Base-by-base conservation (phyloP, 1,140 invertebrate genomes). In the Reticulitermes speratus region DNA sequence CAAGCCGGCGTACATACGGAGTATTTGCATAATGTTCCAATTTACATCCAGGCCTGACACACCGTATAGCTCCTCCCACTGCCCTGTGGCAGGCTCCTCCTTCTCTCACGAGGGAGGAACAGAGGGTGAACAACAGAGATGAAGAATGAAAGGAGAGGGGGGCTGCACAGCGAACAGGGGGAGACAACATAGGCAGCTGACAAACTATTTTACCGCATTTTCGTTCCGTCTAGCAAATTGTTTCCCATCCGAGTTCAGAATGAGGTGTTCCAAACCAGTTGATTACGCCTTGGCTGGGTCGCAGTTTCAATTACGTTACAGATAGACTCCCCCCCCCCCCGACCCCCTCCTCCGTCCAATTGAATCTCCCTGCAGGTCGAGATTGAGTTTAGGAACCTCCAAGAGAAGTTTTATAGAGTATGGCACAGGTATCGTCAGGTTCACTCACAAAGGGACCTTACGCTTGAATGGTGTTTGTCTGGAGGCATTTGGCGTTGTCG, bases 201-300 rank as follows among this genome's bases (percentile, higher is more conserved):
- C 86, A 86, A 86, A 86, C 86, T 86, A 82, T 86, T 84, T 86
- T 83, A 86, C 86, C 86, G 86, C 86, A 84, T 86, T 86, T 86
- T 86, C 86, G 86, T 86, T 86, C 83, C 48, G 86, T 84, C 86
- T 84, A 55, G 86, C 86, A 86, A 86, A 86, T 86, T 86, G 86
- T 86, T 86, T 86, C 86, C 55, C 82, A 85, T 85, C 85, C 59
- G 45, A 85, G 82, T 45, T 84, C 52, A 44, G 83, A 86, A 86
- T 83, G 59, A 86, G 86, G 75, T 83, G 75, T 82, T 75, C 85
- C 59, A 75, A 85, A 85, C 85, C 81, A 85, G 85, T 85, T 85
- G 85, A 85, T 85, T 85, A 85, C 55, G 75, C 30, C 83, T 30
- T 84, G 32, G 83, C 83, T 84, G 84, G 48, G 48, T 44, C 59